Evolutionary conservation across 2,113 vertebrate species (phyloP), one percentile per base, ranked within the genome.

Genomic region (Nesoenas mayeri): DNA sequence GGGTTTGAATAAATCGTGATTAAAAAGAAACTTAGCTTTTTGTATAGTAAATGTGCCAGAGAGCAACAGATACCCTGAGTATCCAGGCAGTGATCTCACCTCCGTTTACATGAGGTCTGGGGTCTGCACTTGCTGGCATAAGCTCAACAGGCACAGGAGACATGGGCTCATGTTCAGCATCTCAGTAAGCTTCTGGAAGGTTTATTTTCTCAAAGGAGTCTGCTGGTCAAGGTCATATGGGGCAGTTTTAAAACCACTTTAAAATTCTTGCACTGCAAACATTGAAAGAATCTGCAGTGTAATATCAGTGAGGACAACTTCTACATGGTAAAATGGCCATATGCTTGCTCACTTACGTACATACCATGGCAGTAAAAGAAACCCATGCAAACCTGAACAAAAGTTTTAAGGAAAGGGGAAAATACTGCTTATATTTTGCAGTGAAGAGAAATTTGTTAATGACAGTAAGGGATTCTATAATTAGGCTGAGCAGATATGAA

Each of bases 141-240:
- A 42, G 3, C 9, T 50, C 17, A 57, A 31, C 15, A 53, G 44
- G 31, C 14, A 67, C n/a, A 73, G 16, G 7, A 26, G 34, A 53
- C 10, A 2, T 1, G 10, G 4, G 3, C 14, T 9, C 10, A 12
- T 7, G 2, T 38, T 38, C 28, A 57, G 7, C 11, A 6, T 4
- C 12, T 7, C 44, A 32, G 40, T 20, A 48, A 4, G 4, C 7
- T 88, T 42, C 38, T 28, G 20, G 38, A 51, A 3, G 10, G 17
- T 64, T 71, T n/a, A 19, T 86, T 92, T 88, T 29, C 48, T 26
- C 34, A 56, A 91, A 58, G 17, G 20, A 61, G 1, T 56, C 32
- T 88, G 22, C 51, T 32, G 14, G 31, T 66, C 25, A 64, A 81
- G 11, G 38, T 54, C 24, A 25, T 31, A 69, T 12, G 21, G 21